Evolutionary conservation across 2,888 invertebrate species (phyloP), one percentile per base, ranked within the genome.

Genomic region (Eupithecia dodoneata): DNA sequence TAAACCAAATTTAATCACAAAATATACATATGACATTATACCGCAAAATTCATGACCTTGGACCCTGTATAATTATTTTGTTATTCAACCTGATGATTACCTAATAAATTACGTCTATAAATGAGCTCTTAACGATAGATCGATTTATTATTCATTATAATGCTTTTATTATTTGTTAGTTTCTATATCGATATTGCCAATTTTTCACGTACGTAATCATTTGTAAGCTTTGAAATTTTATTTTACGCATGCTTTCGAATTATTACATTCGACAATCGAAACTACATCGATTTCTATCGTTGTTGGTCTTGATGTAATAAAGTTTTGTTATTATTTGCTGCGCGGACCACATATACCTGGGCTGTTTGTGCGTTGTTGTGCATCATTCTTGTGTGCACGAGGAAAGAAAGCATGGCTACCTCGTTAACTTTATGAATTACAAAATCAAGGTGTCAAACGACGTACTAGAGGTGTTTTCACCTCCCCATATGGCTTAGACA

Each of bases 321-420:
- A 66, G 49, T 78, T 72, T 4, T 69, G 63, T 74, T 76, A 74
- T 79, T n/a, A 79, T 79, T 76, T 79, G 76, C 76, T 55, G 66
- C 79, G 79, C 79, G 72, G 70, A 72, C 65, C 72, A 78, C 42
- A 76, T 69, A 63, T 52, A 71, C 74, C 18, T 72, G 71, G 79
- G 76, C 79, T 76, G 79, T 76, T 78, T 76, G 78, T 76, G 76
- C 78, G 78, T 73, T 71, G 73, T 73, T 76, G 76, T 76, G 78
- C 76, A 76, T 78, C 44, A 73, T 76, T 79, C 72, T 74, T 76
- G 79, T 79, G 76, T 73, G 79, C 79, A 79, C 76, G 79, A 79
- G 72, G 79, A 79, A 74, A 76, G 79, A 44, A 76, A 74, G 79
- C 79, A 79, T 79, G 79, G 69, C 69, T 72, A 71, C 79, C 79